Evolutionary conservation across 2,797 vertebrate species (phyloP).

Genomic region (Sciurus carolinensis): DNA sequence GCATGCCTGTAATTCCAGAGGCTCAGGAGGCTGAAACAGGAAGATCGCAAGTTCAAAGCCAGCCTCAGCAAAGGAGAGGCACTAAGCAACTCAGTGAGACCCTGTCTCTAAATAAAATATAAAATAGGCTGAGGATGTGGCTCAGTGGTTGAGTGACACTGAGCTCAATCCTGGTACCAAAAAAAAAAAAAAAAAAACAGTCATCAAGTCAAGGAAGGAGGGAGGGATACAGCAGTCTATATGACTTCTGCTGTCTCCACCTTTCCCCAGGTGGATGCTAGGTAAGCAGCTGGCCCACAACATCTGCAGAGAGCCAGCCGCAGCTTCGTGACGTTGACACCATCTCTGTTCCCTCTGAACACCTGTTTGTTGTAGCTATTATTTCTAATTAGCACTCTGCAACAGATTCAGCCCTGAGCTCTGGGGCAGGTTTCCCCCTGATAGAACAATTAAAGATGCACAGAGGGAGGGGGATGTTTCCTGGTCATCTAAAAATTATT

Average conservation of each 20-base stretch:
- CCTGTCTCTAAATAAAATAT: too few relatives aligned
- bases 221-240: too few relatives aligned
- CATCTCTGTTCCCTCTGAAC: slow-evolving; percentile 77
- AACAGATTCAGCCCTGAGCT: slow-evolving; percentile 80
- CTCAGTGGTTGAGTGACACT: too few relatives aligned
- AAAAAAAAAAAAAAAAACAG: too few relatives aligned
- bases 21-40: too few relatives aligned
- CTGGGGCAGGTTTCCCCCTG: slow-evolving; percentile 83
- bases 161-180: too few relatives aligned
- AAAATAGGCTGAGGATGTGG: too few relatives aligned
- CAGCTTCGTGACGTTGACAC: neutral
- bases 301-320: slow-evolving; percentile 43
- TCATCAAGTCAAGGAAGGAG: neutral
- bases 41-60: too few relatives aligned
- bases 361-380: slow-evolving; percentile 85
- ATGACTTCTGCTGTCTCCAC: neutral
- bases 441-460: slow-evolving; percentile 85
- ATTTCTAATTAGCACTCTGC: slow-evolving; percentile 88
- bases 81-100: too few relatives aligned
- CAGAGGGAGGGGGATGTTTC: slow-evolving; percentile 68
- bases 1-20: too few relatives aligned
- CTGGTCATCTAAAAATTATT: slow-evolving; percentile 76
- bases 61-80: too few relatives aligned
- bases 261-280: neutral
- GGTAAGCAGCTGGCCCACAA: neutral